Evolutionary conservation across 2,888 invertebrate genomes (phyloP).

Genomic region (Stenchaetothrips biformis): DNA sequence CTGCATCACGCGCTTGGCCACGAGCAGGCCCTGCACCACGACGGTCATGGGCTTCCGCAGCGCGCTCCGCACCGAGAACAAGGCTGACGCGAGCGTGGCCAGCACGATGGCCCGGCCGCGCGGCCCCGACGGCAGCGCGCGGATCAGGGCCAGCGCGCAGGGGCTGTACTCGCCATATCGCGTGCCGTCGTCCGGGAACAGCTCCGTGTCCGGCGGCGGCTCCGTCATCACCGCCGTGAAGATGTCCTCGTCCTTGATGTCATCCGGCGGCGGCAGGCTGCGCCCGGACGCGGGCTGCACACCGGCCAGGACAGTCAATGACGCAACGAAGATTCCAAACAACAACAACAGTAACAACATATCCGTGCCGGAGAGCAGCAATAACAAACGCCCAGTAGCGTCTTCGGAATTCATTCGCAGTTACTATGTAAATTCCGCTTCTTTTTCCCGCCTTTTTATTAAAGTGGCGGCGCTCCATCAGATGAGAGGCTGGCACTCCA

Average conservation of each 20-base stretch:
- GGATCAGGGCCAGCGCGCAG: neutral
- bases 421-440: conserved; percentile 8
- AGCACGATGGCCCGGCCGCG: neutral
- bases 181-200: neutral
- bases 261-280: neutral
- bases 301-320: neutral
- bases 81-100: neutral
- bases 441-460: neutral
- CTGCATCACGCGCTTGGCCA: neutral
- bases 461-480: conserved; percentile 6
- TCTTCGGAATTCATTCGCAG: conserved; percentile 20
- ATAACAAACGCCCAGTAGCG: neutral
- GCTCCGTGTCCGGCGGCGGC: neutral
- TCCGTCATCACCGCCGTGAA: neutral
- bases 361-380: neutral
- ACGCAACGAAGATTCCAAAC: neutral
- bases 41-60: neutral
- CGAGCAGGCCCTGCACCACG: neutral
- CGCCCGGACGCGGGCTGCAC: neutral
- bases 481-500: neutral
- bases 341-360: neutral
- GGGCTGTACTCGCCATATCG: neutral
- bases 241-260: neutral
- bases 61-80: neutral
- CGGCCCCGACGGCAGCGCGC: neutral